Base-by-base conservation (phyloP, 2,113 vertebrate genomes). In the Syngnathus floridae region DNA sequence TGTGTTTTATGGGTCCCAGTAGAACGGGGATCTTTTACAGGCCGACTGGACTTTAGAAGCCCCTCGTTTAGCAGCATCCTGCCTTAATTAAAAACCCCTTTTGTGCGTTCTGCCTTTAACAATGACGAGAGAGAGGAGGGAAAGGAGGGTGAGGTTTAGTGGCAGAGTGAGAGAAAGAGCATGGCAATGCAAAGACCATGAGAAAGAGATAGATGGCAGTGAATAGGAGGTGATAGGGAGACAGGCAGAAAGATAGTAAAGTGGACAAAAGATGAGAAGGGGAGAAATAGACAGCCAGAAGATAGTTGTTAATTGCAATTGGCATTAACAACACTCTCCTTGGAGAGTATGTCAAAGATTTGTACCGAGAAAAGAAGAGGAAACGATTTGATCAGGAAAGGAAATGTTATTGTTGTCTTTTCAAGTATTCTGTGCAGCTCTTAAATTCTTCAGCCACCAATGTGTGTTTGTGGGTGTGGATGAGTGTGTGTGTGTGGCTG, bases 241-340 rank as follows among this genome's bases (percentile, higher is more conserved):
- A 84, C 74, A 86, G 91, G 90, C 86, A 90, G 87, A 90, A 85
- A 88, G 89, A 91, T 88, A 89, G 88, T 91, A 91, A 91, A 91
- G 81, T 66, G 84, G 86, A 88, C 86, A 89, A 86, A 86, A 76
- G 72, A 62, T 83, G 62, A 82, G 81, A 84, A 83, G 73, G 77
- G 82, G 66, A 84, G 84, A 83, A 84, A 89, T 71, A 89, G 93
- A 93, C 90, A 85, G 85, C 90, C 88, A 82, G 92, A 92, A 92
- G 89, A 91, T 90, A 93, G 93, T 93, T 92, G 92, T 96, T 95
- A 94, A 97, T 96, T 96, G 94, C 90, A 88, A 75, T 81, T 67
- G 91, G 92, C 92, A 92, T 96, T 95, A 96, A 91, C 89, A 90
- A 84, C 90, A 89, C 91, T 74, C 87, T 88, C 91, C 83, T 83